Evolutionary conservation across 2,888 invertebrate species (phyloP).

Genomic region (Zaprionus bogoriensis): DNA sequence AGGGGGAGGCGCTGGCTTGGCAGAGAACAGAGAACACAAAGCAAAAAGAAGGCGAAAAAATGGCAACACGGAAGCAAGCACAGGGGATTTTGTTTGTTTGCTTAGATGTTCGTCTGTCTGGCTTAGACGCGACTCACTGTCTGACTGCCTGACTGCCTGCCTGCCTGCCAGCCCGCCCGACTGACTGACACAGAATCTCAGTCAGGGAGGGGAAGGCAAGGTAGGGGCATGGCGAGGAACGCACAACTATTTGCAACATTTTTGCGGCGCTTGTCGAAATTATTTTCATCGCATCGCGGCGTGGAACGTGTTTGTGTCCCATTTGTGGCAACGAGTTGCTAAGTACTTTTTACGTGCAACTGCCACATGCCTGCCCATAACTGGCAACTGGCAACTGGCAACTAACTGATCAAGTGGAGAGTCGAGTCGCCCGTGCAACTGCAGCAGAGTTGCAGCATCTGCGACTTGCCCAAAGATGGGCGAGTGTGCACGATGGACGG

Average conservation of each 20-base stretch:
- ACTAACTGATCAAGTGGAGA: conserved; percentile 5
- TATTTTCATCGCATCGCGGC: conserved; percentile 35
- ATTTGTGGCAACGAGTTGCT: conserved; percentile 55
- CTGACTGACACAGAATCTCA: conserved; percentile 5
- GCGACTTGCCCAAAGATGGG: conserved; percentile 33
- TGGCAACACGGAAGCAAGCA: conserved; percentile 59
- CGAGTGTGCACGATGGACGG: background rate
- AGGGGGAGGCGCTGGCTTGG: background rate
- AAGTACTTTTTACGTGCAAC: conserved; percentile 33
- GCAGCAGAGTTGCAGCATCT: conserved; percentile 14
- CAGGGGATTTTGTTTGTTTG: conserved; percentile 58
- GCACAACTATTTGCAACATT: conserved; percentile 52
- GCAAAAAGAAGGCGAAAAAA: background rate
- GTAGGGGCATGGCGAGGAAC: background rate
- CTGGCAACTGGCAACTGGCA: conserved; percentile 18
- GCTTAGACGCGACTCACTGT: conserved; percentile 8
- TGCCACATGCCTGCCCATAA: conserved; percentile 39
- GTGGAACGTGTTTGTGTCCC: conserved; percentile 52
- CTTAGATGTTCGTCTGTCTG: conserved; percentile 26
- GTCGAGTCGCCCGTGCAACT: conserved; percentile 1
- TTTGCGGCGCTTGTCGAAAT: conserved; percentile 53
- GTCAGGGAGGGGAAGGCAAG: background rate
- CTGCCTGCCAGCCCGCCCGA: too few species aligned
- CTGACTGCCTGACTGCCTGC: conserved; percentile 5
- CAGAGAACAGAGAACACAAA: too few species aligned